Conservation (phyloP, 2,797 vertebrate genomes). For the Xyrichtys novacula region DNA sequence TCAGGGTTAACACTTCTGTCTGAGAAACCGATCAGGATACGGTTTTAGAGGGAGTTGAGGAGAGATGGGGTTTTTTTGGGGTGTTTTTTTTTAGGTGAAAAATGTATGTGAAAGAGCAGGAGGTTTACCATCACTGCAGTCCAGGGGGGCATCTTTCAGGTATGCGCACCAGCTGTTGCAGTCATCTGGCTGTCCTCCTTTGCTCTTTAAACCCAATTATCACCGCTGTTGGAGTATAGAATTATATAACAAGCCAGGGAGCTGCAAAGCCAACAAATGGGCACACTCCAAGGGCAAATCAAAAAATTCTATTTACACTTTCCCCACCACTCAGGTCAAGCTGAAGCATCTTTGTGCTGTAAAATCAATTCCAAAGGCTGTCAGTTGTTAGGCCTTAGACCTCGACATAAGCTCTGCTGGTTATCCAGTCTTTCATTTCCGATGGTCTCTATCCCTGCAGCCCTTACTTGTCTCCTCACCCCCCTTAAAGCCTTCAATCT, state of each 20-base stretch:
- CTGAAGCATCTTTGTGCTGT: neutral
- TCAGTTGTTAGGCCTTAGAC: neutral
- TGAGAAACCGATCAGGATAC: neutral
- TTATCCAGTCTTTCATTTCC: conserved; percentile 26
- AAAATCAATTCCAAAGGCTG: conserved; percentile 7
- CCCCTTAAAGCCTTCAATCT: conserved; percentile 1
- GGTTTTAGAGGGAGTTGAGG: neutral
- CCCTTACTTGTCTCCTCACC: neutral
- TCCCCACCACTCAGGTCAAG: conserved; percentile 1
- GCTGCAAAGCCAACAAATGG: neutral
- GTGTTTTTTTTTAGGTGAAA: neutral
- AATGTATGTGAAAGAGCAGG: neutral
- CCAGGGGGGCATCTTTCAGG: conserved; percentile 29
- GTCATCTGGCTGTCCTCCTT: conserved; percentile 11
- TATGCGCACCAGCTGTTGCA: conserved; percentile 29
- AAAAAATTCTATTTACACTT: neutral
- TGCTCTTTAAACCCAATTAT: conserved; percentile 28
- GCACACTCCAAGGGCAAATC: neutral
- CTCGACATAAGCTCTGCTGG: neutral
- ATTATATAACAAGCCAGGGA: neutral
- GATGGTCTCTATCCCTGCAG: neutral
- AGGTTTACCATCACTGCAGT: conserved; percentile 33
- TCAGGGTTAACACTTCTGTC: conserved; percentile 7
- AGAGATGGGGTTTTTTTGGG: conserved; percentile 9
- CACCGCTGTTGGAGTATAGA: neutral